Percentiles rank a stretch among this genome's conserved stretches.
Evolutionary conservation across 1,140 invertebrate species (phyloP).

Genomic region (Rhagoletis pomonella): DNA sequence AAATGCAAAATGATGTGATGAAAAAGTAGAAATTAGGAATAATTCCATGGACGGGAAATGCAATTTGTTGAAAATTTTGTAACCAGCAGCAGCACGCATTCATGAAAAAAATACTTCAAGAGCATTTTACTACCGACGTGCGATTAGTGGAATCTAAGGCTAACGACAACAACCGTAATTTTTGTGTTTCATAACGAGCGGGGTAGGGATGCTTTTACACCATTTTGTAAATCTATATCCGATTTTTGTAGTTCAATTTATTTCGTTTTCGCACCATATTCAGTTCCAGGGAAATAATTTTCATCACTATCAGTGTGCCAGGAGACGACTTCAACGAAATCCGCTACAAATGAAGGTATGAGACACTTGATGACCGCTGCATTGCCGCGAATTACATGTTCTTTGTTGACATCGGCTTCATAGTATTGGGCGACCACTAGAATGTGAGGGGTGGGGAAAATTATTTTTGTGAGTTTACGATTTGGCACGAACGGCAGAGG

Average conservation of each 20-base stretch:
- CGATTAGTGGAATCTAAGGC: conserved; percentile 43
- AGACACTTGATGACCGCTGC: conserved; percentile 94
- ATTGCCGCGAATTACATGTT: conserved; percentile 94
- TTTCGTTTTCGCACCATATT: conserved; percentile 69
- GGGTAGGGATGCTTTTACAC: background rate
- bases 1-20: background rate
- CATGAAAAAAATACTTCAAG: background rate
- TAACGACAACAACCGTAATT: background rate
- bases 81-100: background rate
- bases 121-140: conserved; percentile 36
- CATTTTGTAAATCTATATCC: background rate
- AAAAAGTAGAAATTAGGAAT: conserved; percentile 44
- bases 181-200: background rate
- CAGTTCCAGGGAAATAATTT: conserved; percentile 76
- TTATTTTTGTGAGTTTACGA: background rate
- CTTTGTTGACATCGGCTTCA: conserved; percentile 93
- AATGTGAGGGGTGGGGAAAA: conserved; percentile 19
- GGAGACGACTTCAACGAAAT: conserved; percentile 90
- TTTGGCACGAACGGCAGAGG: too few species aligned
- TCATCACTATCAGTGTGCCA: conserved; percentile 90
- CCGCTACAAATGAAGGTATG: conserved; percentile 94
- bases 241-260: background rate
- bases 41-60: background rate
- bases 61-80: background rate
- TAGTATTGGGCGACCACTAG: conserved; percentile 92